Conservation (phyloP, 2,888 invertebrate genomes). For the Eretmocerus hayati region DNA sequence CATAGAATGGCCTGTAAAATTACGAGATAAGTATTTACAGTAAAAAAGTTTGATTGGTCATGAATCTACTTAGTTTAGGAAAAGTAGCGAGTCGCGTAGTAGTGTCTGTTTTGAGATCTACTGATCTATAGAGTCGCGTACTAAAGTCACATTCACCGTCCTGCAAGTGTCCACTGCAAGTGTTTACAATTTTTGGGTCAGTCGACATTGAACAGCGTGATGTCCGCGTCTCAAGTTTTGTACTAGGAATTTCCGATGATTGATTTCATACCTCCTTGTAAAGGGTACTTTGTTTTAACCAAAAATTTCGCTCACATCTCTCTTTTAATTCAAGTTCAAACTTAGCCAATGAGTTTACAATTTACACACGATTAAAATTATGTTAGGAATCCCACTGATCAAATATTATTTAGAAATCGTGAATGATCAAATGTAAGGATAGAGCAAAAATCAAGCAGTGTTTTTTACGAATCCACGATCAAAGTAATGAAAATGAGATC, state of each 20-base stretch:
- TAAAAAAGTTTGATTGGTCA: constrained; percentile 46
- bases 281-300: too few relatives aligned
- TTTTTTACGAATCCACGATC: too few relatives aligned
- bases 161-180: constrained; percentile 20
- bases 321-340: constrained; percentile 12
- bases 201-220: constrained; percentile 24
- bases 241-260: constrained; percentile 13
- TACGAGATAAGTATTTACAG: constrained; percentile 46
- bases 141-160: constrained; percentile 34
- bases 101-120: constrained; percentile 41
- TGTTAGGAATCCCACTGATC: too few relatives aligned
- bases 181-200: constrained; percentile 13
- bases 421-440: too few relatives aligned
- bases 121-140: constrained; percentile 39
- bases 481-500: too few relatives aligned
- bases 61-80: constrained; percentile 41
- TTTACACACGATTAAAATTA: too few relatives aligned
- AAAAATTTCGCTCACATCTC: constrained; percentile 1
- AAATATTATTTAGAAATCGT: too few relatives aligned
- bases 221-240: constrained; percentile 20
- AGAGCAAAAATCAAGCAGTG: too few relatives aligned
- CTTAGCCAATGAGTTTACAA: too few relatives aligned
- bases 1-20: constrained; percentile 42
- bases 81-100: constrained; percentile 41
- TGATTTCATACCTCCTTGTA: constrained; percentile 9